Conservation (phyloP, 2,888 invertebrate species). For the Cactoblastis cactorum region DNA sequence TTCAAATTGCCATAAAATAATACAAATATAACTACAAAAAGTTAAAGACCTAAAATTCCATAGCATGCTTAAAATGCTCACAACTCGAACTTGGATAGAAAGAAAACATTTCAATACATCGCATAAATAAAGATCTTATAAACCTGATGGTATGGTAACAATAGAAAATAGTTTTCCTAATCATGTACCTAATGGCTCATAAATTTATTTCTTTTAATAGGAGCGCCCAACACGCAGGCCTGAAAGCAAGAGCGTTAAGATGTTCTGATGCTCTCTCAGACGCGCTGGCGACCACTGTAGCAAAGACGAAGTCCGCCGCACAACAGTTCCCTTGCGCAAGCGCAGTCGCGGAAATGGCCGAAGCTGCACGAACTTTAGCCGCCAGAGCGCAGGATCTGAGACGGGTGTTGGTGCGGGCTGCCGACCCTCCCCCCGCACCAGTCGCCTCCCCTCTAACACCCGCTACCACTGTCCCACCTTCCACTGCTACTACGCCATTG, state of each 20-base stretch:
- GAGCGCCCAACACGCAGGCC: conserved; percentile 86
- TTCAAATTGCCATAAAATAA: no score
- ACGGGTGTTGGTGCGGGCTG: conserved; percentile 84
- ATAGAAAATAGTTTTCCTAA: neutral
- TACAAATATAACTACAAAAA: no score
- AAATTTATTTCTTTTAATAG: conserved; percentile 49
- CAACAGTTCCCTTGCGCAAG: conserved; percentile 94
- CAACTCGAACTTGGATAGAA: no score
- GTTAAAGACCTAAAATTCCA: no score
- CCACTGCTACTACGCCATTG: conserved; percentile 51
- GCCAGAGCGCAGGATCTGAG: conserved; percentile 90
- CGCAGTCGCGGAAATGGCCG: conserved; percentile 96
- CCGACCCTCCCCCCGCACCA: conserved; percentile 60
- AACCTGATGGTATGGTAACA: no score
- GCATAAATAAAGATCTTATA: no score
- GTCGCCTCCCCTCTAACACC: conserved; percentile 51
- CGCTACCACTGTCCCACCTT: conserved; percentile 53
- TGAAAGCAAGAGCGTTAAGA: conserved; percentile 85
- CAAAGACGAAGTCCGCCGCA: conserved; percentile 94
- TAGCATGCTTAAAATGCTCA: no score
- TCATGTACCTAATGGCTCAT: neutral
- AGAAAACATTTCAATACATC: no score
- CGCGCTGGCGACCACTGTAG: conserved; percentile 89
- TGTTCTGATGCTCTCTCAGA: conserved; percentile 90
- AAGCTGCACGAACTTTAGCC: conserved; percentile 91